Evolutionary conservation across 2,888 invertebrate species (phyloP).

Genomic region (Caenorhabditis doughertyi): DNA sequence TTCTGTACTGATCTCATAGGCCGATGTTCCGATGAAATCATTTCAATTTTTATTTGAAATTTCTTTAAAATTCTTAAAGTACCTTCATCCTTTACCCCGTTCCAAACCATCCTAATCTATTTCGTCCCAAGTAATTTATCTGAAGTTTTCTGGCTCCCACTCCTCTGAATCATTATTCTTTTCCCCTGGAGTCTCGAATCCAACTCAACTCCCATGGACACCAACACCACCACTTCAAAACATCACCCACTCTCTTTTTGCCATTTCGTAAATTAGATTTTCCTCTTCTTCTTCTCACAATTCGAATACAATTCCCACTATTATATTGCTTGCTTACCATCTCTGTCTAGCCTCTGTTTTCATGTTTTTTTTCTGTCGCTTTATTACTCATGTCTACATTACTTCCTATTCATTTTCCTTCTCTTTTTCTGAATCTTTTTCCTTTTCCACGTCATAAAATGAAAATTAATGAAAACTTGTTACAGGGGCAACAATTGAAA

Average conservation of each 20-base stretch:
- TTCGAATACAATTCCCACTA: not conserved
- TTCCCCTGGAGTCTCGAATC: too few species aligned
- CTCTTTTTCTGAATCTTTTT: not conserved
- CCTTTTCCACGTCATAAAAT: conserved; percentile 23
- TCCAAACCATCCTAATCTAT: too few species aligned
- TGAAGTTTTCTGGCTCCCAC: too few species aligned
- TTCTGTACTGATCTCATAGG: too few species aligned
- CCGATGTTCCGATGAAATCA: too few species aligned
- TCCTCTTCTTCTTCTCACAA: not conserved
- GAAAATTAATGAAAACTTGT: conserved; percentile 25
- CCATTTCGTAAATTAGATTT: conserved; percentile 38
- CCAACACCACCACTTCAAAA: too few species aligned
- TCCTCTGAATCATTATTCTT: too few species aligned
- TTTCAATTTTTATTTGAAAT: too few species aligned
- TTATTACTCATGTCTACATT: not conserved
- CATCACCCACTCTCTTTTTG: not conserved
- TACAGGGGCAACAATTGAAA: conserved; percentile 30
- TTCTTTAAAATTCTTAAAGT: too few species aligned
- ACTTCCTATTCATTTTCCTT: not conserved
- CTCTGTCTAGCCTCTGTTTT: conserved; percentile 17
- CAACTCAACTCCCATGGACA: not conserved
- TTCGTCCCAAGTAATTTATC: too few species aligned
- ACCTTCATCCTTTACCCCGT: too few species aligned
- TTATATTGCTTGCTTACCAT: conserved; percentile 24
- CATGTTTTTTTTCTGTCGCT: not conserved